Base-by-base conservation (phyloP, 1,140 invertebrate genomes). In the Drosophila ogumai region DNA sequence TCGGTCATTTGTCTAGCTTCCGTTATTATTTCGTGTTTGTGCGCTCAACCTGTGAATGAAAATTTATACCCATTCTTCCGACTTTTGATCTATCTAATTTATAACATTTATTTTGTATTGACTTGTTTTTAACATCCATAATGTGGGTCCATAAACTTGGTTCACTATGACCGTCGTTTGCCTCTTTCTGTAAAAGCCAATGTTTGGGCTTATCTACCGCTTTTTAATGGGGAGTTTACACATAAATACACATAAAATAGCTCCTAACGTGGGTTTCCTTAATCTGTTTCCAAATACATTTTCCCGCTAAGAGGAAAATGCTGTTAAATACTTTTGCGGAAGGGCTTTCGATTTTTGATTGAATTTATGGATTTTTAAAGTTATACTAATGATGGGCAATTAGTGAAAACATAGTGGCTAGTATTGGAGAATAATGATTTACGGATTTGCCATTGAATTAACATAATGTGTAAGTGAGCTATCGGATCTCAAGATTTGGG, bases 91-190 rank as follows among this genome's bases (percentile, higher is more conserved):
- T 75, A 40, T 72, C 74, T 44, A 71, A 81, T 90, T 79, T 88
- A 88, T 78, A 81, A 88, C 68, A 80, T 81, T 84, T 72, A 82
- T 82, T 72, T 28, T 64, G 40, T 71, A 79, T 82, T 77, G 74
- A 74, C 73, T 65, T 75, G 76, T 69, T 81, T 79, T 81, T 69
- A 81, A 71, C 80, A 68, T 72, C 52, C 34, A 55, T 38, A 79
- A 71, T 69, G 59, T 72, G 54, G 67, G 67, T 67, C 68, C 67
- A 79, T 79, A 81, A 55, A 61, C 47, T 72, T 71, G 71, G 44
- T 22, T 58, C 17, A 60, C 32, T 47, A 64, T 64, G 28, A 13
- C 17, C 34, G 40, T 17, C 44, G 79, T 71, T 61, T 56, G 58
- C 40, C 40, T 34, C 34, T 43, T 65, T 46, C 60, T 50, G 38